Evolutionary conservation across 1,140 invertebrate species (phyloP), one percentile per base, ranked within the genome.

Genomic region (Drosophila sproati): DNA sequence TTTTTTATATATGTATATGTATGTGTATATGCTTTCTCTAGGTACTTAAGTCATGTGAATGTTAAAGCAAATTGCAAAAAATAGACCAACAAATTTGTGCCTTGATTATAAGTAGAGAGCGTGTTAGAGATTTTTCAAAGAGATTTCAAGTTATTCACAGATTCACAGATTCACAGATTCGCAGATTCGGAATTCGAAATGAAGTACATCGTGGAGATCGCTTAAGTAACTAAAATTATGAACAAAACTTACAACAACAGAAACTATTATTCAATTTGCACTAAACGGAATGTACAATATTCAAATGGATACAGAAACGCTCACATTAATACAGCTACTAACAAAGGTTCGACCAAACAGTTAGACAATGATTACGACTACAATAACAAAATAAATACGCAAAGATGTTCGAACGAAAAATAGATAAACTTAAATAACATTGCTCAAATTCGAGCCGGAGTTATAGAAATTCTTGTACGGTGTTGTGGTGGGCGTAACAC

Each of bases 131-230:
- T 57, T 57, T 57, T n/a, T 8, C 37, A 8, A 41, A 34, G 73
- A 68, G 57, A 66, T 71, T 80, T 34, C 34, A 54, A 5, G 47
- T 55, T 68, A 32, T 60, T 55, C 56, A 72, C 50, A 80, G 52
- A 32, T 60, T 55, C 56, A 72, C 50, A 80, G 52, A 32, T 60
- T 55, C 56, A 72, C 50, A 80, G 52, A 32, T 60, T 55, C 56
- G 66, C 50, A 80, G 52, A 73, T 62, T 78, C 35, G 37, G 50
- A 57, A 74, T 82, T 73, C 29, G 48, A 76, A 62, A 75, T 12
- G 56, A 83, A 83, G 80, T 89, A 88, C 85, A 78, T 85, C 63
- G 70, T 55, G 63, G 86, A 88, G 85, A 89, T 88, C 81, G 66
- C 77, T 74, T 70, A 77, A 48, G 57, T 78, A 59, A 85, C 74